Evolutionary conservation across 2,113 vertebrate species (phyloP).

Genomic region (Tonatia bakeri): DNA sequence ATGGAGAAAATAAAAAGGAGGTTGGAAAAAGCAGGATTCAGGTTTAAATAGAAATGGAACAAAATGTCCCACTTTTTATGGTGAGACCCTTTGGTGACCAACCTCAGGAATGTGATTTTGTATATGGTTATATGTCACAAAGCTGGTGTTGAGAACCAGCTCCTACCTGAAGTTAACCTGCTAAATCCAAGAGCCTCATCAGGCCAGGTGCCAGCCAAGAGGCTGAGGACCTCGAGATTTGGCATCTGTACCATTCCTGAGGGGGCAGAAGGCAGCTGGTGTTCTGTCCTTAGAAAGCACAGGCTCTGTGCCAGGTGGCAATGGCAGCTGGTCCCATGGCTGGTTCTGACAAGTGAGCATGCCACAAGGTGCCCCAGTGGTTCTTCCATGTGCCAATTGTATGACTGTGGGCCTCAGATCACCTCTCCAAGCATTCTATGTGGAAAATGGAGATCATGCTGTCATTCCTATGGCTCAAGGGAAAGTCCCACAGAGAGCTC

Average conservation of each 20-base stretch:
- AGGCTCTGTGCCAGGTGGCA: background rate
- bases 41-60: accelerated
- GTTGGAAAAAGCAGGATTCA: background rate
- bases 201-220: background rate
- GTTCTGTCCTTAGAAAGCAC: background rate
- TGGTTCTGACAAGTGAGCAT: background rate
- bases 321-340: background rate
- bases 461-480: background rate
- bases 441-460: background rate
- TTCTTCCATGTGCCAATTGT: background rate
- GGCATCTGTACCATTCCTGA: background rate
- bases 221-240: background rate
- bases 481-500: background rate
- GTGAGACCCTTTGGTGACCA: background rate
- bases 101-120: background rate
- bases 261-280: background rate
- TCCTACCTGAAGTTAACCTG: background rate
- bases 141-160: accelerated
- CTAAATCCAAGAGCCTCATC: background rate
- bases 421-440: background rate
- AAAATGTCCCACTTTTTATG: background rate
- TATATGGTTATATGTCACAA: background rate
- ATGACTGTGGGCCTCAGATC: background rate
- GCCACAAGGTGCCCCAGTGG: background rate
- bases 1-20: background rate